These are phyloP conservation scores for Liolophura sinensis DNA, from an alignment of 1,140 invertebrate genomes.

Conservation along the genomic window DNA sequence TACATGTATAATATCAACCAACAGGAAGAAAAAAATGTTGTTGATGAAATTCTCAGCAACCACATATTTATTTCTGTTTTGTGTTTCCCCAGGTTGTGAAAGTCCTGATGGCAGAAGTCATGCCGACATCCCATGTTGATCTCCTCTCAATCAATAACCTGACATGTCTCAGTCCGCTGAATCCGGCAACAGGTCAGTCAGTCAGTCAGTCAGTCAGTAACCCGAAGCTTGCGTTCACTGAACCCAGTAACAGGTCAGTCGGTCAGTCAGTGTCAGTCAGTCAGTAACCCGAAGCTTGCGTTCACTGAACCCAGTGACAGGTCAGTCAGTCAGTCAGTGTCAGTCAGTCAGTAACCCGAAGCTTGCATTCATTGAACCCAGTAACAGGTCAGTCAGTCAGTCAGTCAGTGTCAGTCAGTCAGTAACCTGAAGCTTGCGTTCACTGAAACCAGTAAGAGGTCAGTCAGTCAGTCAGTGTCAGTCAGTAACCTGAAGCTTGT, in stretches of 20 bases:
- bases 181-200: constrained; percentile 19
- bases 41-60: neutral
- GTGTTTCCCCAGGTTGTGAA: neutral
- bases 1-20: constrained; percentile 1
- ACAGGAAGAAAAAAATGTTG: neutral
- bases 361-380: too few relatives aligned
- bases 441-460: too few relatives aligned
- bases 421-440: too few relatives aligned
- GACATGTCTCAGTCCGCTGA: constrained; percentile 14
- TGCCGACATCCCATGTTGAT: neutral
- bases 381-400: too few relatives aligned
- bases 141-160: constrained; percentile 8
- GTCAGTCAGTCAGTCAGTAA: neutral
- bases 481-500: too few relatives aligned
- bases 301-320: too few relatives aligned
- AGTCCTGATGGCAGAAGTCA: neutral
- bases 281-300: too few relatives aligned
- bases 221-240: too few relatives aligned
- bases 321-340: too few relatives aligned
- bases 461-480: too few relatives aligned
- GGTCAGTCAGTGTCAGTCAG: neutral
- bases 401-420: too few relatives aligned
- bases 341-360: too few relatives aligned
- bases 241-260: neutral
- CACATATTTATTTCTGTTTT: neutral